These are phyloP conservation scores for Perca flavescens DNA, from an alignment of 2,113 vertebrate species.

Conservation along the genomic window DNA sequence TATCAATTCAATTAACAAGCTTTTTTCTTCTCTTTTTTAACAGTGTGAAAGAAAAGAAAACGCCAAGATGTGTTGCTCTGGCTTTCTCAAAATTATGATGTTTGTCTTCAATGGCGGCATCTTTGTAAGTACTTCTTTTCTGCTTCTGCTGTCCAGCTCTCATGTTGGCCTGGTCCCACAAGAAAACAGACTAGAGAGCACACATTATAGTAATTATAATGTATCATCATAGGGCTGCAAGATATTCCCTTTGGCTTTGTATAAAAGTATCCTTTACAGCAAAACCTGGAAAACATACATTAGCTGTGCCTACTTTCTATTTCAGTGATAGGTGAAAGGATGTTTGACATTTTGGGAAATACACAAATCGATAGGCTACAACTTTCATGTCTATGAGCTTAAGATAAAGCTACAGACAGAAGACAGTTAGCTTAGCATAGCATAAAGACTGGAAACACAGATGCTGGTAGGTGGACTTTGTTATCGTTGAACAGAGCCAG, in stretches of 20 bases:
- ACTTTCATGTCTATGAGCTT: not conserved
- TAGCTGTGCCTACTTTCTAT: not conserved
- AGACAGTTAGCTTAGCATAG: no score
- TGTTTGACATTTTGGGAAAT: not conserved
- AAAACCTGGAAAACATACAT: not conserved
- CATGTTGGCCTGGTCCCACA: not conserved
- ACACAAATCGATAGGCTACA: not conserved
- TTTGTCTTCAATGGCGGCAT: slow-evolving; percentile 87
- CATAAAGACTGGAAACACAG: not conserved
- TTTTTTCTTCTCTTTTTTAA: not conserved
- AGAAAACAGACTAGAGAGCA: not conserved
- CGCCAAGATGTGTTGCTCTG: slow-evolving; percentile 83
- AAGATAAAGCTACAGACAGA: not conserved
- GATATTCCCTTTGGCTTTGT: not conserved
- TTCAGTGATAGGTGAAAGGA: not conserved
- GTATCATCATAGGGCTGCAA: not conserved
- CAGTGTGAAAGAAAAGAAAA: slow-evolving; percentile 40
- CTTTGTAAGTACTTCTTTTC: slow-evolving; percentile 84
- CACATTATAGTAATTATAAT: not conserved
- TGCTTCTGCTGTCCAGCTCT: not conserved
- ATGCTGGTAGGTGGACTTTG: not conserved
- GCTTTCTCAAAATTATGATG: slow-evolving; percentile 87
- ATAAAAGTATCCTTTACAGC: not conserved
- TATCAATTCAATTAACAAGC: slow-evolving; percentile 2
- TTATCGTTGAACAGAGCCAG: not conserved